phyloP scores from a whole-genome alignment of 1,140 invertebrate species.

The Gryllus bimaculatus region DNA sequence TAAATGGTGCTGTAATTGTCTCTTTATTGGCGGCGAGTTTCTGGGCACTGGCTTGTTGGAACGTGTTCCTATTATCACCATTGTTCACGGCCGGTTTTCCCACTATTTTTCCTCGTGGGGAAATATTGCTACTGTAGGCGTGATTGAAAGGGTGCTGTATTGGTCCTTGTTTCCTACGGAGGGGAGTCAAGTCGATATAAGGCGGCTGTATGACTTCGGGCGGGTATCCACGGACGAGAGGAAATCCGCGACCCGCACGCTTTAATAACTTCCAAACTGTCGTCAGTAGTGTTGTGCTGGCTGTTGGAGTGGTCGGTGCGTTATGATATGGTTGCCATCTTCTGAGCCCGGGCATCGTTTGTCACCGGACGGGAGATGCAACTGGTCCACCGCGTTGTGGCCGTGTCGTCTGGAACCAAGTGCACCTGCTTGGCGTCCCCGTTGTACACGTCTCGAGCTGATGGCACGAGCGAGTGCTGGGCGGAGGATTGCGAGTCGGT shows the following conservation, averaged over 20 bases:
- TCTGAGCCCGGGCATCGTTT: not conserved
- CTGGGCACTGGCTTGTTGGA: not conserved
- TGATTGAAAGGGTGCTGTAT: not conserved
- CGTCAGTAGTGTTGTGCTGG: not conserved
- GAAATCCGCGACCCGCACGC: slow-evolving; percentile 49
- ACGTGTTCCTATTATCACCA: not conserved
- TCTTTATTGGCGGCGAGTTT: not conserved
- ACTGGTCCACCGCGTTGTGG: not conserved
- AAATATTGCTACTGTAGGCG: not conserved
- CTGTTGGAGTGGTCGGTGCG: not conserved
- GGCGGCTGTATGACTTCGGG: slow-evolving; percentile 50
- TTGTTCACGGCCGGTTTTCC: slow-evolving; percentile 1
- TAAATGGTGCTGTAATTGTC: not conserved
- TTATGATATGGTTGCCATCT: too few species aligned
- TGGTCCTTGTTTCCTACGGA: not conserved
- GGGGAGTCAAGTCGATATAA: slow-evolving; percentile 41
- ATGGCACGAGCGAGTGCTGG: not conserved
- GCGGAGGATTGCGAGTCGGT: not conserved
- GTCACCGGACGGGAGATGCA: slow-evolving; percentile 7
- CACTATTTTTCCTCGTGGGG: not conserved
- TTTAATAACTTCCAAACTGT: slow-evolving; percentile 42
- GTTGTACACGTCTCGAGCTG: not conserved
- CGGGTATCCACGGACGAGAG: slow-evolving; percentile 52
- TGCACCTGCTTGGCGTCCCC: not conserved
- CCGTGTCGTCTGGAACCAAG: not conserved